Percentiles rank a stretch among this genome's conserved stretches.
These are phyloP conservation scores for Columba livia DNA, from an alignment of 2,113 vertebrate genomes.

Conservation along the genomic window DNA sequence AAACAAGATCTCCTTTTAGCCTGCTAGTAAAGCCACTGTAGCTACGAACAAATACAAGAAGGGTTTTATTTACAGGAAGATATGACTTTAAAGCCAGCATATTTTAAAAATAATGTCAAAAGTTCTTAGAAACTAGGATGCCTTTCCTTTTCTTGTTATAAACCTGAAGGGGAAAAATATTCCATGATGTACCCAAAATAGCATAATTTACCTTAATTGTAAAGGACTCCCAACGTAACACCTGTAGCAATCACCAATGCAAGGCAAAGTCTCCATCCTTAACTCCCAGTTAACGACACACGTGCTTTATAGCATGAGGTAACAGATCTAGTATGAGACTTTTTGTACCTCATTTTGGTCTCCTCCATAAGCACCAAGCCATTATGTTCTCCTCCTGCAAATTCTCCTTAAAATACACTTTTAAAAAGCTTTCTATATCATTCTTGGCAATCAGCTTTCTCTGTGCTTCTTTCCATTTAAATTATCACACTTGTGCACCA, in stretches of 20 bases:
- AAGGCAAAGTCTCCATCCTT: not conserved
- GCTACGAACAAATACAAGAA: not conserved
- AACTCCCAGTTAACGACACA: not conserved
- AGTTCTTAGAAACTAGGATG: not conserved
- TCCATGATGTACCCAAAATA: not conserved
- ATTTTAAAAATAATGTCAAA: not conserved
- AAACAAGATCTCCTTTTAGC: not conserved
- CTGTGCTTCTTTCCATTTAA: not conserved
- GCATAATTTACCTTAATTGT: not conserved
- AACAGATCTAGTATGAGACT: not conserved
- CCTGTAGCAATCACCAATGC: not conserved
- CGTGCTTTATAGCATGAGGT: not conserved
- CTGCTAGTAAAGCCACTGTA: not conserved
- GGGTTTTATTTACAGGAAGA: not conserved
- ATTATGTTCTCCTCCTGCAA: not conserved
- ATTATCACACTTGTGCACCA: not conserved
- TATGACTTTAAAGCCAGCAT: not conserved
- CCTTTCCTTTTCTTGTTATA: not conserved
- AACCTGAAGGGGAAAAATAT: not conserved
- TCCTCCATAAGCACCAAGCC: not conserved
- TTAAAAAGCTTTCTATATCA: not conserved
- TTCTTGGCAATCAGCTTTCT: conserved; percentile 7
- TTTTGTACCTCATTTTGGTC: not conserved
- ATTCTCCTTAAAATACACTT: not conserved
- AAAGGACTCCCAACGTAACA: not conserved